Base-by-base conservation (phyloP, 2,113 vertebrate species). In the Garra rufa region DNA sequence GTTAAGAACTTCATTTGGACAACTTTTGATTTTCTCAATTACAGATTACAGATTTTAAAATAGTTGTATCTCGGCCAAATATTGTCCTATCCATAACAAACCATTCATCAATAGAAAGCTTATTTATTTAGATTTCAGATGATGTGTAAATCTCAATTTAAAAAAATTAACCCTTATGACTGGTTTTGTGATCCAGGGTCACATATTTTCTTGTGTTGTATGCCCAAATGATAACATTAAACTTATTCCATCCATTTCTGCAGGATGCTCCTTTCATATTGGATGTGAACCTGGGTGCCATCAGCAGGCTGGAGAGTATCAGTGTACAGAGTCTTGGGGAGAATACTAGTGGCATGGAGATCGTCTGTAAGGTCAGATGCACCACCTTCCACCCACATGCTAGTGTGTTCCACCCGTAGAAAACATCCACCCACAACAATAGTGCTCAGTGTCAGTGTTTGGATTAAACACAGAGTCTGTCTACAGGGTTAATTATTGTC, bases 241-340 rank as follows among this genome's bases (percentile, higher is more conserved):
- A 67, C 26, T 15, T 73, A 34, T 85, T 50, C 14, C n/a, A 4
- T 65, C 17, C 46, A 30, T 65, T 5, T 71, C n/a, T 11, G 55
- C 90, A 99, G 98, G 96, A 98, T n/a, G 92, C 95, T 4, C 95
- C 94, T 57, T 98, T 98, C 52, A 76, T 96, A 82, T 91, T 98
- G 3, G 96, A 99, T 76, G 95, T 98, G 81, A 98, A 97, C 84
- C 93, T 99, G 77, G 97, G 97, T 76, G 97, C 95, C 52, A 96
- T 99, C 90, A 99, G 95, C 88, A 94, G 97, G 89, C 92, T 99
- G 86, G 98, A 99, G 92, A 96, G 95, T 87, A 97, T 99, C 85
- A 95, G 94, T 19, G 95, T 96, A 1, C 95, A 96, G 85, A 96
- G 94, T 90, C 96, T 96, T 0, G 98, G 96, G 79, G 97, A 97